Evolutionary conservation across 2,888 invertebrate genomes (phyloP).

Genomic region (Imbricaverruca yamaguchii): DNA sequence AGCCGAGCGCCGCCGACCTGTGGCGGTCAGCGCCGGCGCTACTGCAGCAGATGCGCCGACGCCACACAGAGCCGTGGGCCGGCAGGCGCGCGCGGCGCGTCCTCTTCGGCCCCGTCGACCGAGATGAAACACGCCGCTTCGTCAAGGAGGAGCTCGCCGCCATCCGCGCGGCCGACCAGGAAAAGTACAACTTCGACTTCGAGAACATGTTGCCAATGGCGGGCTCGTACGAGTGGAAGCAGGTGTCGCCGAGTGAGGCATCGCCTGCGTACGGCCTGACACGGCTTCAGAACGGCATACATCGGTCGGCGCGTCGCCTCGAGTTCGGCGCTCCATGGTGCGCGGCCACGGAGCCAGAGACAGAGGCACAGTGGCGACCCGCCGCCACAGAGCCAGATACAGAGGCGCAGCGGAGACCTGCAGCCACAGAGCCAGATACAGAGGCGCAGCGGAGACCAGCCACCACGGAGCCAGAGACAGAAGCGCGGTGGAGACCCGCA

Average conservation of each 20-base stretch:
- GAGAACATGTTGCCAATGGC: constrained; percentile 28
- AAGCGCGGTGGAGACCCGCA: no score
- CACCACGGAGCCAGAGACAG: no score
- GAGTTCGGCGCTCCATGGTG: background rate
- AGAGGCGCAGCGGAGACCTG: no score
- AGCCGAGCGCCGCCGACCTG: no score
- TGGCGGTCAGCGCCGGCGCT: background rate
- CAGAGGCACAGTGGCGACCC: background rate
- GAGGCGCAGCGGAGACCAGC: no score
- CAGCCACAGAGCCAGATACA: no score
- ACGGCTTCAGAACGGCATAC: constrained; percentile 15
- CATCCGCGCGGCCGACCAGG: constrained; percentile 26
- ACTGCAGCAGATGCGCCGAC: background rate
- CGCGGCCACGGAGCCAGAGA: background rate
- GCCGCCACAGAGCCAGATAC: no score
- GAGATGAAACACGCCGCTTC: constrained; percentile 31
- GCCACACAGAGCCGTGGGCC: background rate
- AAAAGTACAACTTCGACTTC: constrained; percentile 31
- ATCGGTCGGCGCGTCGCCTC: background rate
- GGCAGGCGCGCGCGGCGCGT: constrained; percentile 23
- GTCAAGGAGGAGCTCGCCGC: constrained; percentile 30
- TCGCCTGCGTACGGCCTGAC: constrained; percentile 30
- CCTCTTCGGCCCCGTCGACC: constrained; percentile 31
- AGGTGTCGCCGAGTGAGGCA: constrained; percentile 23
- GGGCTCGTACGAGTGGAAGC: constrained; percentile 28